Conservation (phyloP, 2,888 invertebrate genomes). For the Meloe dianella region DNA sequence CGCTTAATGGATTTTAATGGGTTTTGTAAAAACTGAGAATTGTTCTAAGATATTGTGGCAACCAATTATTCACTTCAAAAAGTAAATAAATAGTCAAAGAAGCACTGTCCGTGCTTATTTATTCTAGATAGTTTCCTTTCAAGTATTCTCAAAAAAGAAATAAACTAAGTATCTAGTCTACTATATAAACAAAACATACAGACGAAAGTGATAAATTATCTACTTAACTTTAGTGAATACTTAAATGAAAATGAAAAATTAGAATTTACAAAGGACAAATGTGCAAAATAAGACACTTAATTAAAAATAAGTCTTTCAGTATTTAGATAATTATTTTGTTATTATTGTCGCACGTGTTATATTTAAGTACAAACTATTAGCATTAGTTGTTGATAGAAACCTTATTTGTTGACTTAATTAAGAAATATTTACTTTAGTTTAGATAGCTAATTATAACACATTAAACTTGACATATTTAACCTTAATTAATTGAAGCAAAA, state of each 20-base stretch:
- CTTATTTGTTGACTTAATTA: neutral
- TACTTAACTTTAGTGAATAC: neutral
- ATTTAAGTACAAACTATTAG: neutral
- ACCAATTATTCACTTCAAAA: neutral
- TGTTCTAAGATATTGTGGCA: neutral
- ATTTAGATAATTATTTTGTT: neutral
- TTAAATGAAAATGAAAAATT: neutral
- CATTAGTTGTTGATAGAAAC: neutral
- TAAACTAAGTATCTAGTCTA: neutral
- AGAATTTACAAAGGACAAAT: neutral
- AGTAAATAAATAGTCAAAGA: neutral
- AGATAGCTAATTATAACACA: neutral
- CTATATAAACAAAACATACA: neutral
- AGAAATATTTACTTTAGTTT: neutral
- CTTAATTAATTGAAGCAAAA: no score
- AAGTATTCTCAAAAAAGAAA: neutral
- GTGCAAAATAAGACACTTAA: neutral
- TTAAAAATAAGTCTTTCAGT: neutral
- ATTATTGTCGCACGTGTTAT: neutral
- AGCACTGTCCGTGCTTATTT: neutral
- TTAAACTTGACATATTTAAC: neutral
- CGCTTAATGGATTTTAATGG: neutral
- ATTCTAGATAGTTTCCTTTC: neutral
- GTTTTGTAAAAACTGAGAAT: neutral
- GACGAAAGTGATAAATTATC: conserved; percentile 3